phyloP scores from a whole-genome alignment of 2,113 vertebrate species.

The Coptodon bakossiorum region DNA sequence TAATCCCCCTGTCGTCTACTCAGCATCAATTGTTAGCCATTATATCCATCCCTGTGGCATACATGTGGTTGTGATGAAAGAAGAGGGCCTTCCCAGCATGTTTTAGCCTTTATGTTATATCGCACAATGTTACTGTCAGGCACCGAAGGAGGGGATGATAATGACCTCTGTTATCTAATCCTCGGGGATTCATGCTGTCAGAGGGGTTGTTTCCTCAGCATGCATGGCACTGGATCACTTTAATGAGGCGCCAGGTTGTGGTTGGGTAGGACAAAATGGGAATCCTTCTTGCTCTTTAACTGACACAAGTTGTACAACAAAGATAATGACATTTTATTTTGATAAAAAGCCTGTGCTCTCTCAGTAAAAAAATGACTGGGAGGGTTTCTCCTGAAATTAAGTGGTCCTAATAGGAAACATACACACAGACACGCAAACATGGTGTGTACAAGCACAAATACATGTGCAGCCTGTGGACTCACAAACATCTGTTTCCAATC shows the following conservation, averaged over 20 bases:
- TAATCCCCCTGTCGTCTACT: not conserved
- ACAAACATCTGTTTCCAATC: conserved; percentile 70
- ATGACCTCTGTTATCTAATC: conserved; percentile 42
- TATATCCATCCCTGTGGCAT: not conserved
- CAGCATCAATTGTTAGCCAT: not conserved
- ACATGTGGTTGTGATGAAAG: not conserved
- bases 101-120: conserved; percentile 3
- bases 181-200: conserved; percentile 17
- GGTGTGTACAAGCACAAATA: not conserved
- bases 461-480: conserved; percentile 11
- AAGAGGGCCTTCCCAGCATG: not conserved
- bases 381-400: conserved; percentile 49
- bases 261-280: conserved; percentile 7
- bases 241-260: conserved; percentile 25
- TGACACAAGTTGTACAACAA: not conserved
- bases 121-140: conserved; percentile 27
- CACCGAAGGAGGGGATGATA: conserved; percentile 12
- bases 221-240: conserved; percentile 20
- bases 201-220: conserved; percentile 11
- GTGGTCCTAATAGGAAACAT: conserved; percentile 55
- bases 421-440: conserved; percentile 1
- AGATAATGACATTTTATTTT: conserved; percentile 6
- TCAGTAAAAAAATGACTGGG: conserved; percentile 23
- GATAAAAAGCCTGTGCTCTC: not conserved
- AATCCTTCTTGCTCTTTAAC: not conserved